Evolutionary conservation across 2,797 vertebrate genomes (phyloP), one percentile per base, ranked within the genome.

Genomic region (Paratrypauchen microcephalus): DNA sequence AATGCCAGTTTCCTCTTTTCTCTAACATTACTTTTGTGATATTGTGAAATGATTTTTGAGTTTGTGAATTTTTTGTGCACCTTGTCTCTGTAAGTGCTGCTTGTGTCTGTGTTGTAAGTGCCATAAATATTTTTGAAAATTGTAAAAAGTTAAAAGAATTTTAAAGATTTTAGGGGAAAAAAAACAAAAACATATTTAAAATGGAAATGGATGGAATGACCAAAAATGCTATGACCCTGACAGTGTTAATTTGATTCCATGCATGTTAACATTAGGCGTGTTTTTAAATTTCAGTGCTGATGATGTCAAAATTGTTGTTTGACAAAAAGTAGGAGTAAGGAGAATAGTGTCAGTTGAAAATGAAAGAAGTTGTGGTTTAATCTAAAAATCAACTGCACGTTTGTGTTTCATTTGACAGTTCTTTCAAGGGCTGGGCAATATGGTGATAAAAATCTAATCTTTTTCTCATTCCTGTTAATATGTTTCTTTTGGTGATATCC

Each of bases 51-150:
- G 6, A 32, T 68, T 61, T 45, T 45, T 45, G 41, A 45, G 61
- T 23, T 23, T 60, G 54, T 56, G 21, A 56, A 6, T 15, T 26
- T 15, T 15, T 68, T 48, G 60, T 62, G 60, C 60, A 41, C 60
- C 60, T 62, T 41, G 60, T 62, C 36, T 15, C 55, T 65, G 72
- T 48, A 65, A 73, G 54, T 28, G 62, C 59, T 55, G 23, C 24
- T 62, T 58, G 48, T 28, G 24, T 65, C 62, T n/a, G 23, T 65
- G 26, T 67, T 23, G 64, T 48, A 18, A 55, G 66, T 16, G 28
- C 48, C 19, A 6, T 66, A 39, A 41, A 61, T 61, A n/a, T 61
- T 21, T 21, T 41, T 30, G 16, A 58, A 28, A 58, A 58, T 58
- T 30, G 56, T 58, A 32, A 60, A 60, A 18, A 32, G 58, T 60